Evolutionary conservation across 2,113 vertebrate species (phyloP), one percentile per base, ranked within the genome.

Genomic region (Clarias macrocephalus): DNA sequence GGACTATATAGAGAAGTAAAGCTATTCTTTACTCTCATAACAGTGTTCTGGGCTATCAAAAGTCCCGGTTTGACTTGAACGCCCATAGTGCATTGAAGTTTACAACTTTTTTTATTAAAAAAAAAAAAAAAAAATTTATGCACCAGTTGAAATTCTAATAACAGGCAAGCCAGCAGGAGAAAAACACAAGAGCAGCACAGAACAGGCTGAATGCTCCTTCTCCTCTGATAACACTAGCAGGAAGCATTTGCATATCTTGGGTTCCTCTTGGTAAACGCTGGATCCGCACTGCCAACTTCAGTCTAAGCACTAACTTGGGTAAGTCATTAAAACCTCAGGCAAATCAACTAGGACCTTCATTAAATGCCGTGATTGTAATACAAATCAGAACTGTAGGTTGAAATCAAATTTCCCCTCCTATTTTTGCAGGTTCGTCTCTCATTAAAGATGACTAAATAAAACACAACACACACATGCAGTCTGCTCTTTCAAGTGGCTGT

Each of bases 151-250:
- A 73, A 73, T n/a, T 79, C 48, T 52, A 56, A 79, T 5, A 13
- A 13, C 21, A 52, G 33, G 15, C 79, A 60, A 80, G 0, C 8
- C 56, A 80, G 11, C 56, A 60, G 10, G 16, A 37, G 56, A 60
- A 60, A 80, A 48, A 8, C 48, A 79, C 25, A 37, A 73, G 54
- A 59, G 54, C 30, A 65, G 15, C 70, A 76, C 48, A 82, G 28
- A 25, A 54, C 75, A 80, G 42, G 21, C 25, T 72, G 59, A 42
- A 87, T 33, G 66, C 68, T 85, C 68, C 76, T 80, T 23, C 68
- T 87, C 57, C 16, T 83, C 80, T 77, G 86, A 87, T 87, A 87
- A 65, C 42, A 83, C 13, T 2, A 62, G 70, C 86, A 87, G 86
- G 86, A 87, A 83, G 83, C 70, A 77, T 87, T 66, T 82, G 68